Conservation (phyloP, 2,888 invertebrate species). For the Nycteola revayana region DNA sequence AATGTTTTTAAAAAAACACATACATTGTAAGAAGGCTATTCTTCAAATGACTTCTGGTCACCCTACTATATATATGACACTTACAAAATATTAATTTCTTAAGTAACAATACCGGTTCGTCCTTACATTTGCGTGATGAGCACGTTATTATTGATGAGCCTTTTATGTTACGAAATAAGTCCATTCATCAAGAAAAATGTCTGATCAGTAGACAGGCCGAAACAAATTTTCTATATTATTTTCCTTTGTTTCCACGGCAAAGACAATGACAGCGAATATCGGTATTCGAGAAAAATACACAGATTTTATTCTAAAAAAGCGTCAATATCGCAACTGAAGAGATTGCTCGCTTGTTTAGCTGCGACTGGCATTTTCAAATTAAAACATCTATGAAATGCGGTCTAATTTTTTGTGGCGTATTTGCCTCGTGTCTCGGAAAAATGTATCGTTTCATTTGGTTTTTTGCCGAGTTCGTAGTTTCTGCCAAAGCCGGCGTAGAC, state of each 20-base stretch:
- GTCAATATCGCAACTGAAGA: conserved; percentile 10
- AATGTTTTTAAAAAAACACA: no score
- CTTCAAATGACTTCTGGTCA: no score
- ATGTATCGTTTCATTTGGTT: conserved; percentile 32
- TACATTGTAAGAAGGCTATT: no score
- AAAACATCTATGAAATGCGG: conserved; percentile 22
- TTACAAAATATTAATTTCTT: conserved; percentile 69
- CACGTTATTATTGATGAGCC: conserved; percentile 56
- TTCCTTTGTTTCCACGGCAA: conserved; percentile 17
- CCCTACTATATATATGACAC: no score
- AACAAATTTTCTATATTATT: conserved; percentile 33
- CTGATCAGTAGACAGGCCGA: conserved; percentile 32
- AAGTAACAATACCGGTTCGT: conserved; percentile 45
- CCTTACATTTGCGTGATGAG: conserved; percentile 63
- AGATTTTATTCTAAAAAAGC: conserved; percentile 21
- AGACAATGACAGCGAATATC: conserved; percentile 11
- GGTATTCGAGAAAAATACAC: conserved; percentile 17
- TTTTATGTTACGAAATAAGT: conserved; percentile 42
- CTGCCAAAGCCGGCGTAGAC: conserved; percentile 37
- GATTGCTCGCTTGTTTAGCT: conserved; percentile 15
- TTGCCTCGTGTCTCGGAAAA: conserved; percentile 12
- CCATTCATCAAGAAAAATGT: conserved; percentile 42
- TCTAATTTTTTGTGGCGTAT: conserved; percentile 9
- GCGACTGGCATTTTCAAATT: conserved; percentile 26
- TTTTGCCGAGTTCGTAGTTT: conserved; percentile 38